Conservation (phyloP, 2,888 invertebrate genomes). For the Spisula solida region DNA sequence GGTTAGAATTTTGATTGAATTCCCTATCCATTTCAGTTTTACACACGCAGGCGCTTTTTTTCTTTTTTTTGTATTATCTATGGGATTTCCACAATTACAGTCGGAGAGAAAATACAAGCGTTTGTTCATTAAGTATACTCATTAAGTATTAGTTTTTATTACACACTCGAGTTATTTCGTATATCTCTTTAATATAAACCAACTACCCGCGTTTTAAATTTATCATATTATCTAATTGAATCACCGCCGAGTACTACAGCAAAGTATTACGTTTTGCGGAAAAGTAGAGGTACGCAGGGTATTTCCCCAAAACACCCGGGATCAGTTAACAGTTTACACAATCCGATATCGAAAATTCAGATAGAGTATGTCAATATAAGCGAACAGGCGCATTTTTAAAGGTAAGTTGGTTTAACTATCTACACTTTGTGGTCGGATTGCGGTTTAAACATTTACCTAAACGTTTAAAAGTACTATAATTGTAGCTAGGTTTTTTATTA, state of each 20-base stretch:
- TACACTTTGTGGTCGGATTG: neutral
- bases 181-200: no score
- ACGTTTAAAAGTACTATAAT: neutral
- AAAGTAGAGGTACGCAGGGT: neutral
- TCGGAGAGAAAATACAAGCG: no score
- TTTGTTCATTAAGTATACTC: no score
- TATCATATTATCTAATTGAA: no score
- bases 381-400: neutral
- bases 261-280: neutral
- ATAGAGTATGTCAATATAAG: neutral
- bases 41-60: no score
- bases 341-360: neutral
- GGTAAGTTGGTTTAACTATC: conserved; percentile 1
- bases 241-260: neutral
- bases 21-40: no score
- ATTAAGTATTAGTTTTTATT: no score
- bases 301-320: neutral
- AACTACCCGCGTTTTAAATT: no score
- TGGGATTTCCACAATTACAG: no score
- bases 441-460: neutral
- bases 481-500: neutral
- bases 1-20: no score
- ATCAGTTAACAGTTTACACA: neutral
- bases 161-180: no score
- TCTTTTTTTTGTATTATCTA: no score